phyloP scores from a whole-genome alignment of 1,140 invertebrate species.

The Psilanteris sp. region DNA sequence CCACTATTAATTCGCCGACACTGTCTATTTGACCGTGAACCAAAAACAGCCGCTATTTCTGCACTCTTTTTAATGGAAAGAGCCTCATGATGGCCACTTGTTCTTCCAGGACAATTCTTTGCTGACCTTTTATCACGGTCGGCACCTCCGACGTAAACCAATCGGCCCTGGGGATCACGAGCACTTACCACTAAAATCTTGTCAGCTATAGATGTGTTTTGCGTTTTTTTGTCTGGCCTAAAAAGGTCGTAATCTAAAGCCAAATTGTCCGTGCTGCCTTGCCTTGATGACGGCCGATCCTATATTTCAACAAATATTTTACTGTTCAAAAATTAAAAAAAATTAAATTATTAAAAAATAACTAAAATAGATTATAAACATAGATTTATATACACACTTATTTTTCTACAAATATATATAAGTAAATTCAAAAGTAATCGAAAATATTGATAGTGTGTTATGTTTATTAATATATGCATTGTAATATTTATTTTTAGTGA shows the following conservation, averaged over 20 bases:
- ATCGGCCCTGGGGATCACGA: constrained; percentile 80
- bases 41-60: constrained; percentile 92
- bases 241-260: constrained; percentile 87
- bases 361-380: too few relatives aligned
- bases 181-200: constrained; percentile 81
- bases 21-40: constrained; percentile 61
- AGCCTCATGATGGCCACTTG: constrained; percentile 83
- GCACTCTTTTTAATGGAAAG: constrained; percentile 92
- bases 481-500: too few relatives aligned
- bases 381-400: too few relatives aligned
- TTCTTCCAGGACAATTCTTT: constrained; percentile 63
- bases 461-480: too few relatives aligned
- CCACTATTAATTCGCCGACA: constrained; percentile 72
- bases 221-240: constrained; percentile 76
- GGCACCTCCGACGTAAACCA: constrained; percentile 81
- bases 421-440: too few relatives aligned
- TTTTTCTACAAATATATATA: too few relatives aligned
- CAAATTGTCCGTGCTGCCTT: constrained; percentile 82
- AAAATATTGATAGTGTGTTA: too few relatives aligned
- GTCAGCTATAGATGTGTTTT: constrained; percentile 73
- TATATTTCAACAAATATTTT: constrained; percentile 9
- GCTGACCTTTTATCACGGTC: constrained; percentile 70
- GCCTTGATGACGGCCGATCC: constrained; percentile 66
- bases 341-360: too few relatives aligned
- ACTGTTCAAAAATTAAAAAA: neutral